These are phyloP conservation scores for Orcinus orca DNA, from an alignment of 2,113 vertebrate genomes.

Conservation along the genomic window DNA sequence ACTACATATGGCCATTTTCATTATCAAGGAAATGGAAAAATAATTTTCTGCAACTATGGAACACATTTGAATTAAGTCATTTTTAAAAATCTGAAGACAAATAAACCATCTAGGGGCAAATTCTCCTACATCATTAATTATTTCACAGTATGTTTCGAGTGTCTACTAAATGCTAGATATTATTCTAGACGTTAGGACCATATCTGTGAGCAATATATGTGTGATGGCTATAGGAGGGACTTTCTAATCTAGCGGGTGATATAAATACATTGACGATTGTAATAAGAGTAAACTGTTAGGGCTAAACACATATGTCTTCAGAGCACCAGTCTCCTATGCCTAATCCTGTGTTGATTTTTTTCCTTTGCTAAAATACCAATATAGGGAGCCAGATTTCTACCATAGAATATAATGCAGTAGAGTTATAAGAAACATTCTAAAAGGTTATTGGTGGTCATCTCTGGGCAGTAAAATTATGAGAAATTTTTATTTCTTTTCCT, in stretches of 20 bases:
- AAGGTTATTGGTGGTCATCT: neutral
- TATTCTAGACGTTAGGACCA: neutral
- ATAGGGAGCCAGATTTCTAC: neutral
- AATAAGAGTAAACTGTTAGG: neutral
- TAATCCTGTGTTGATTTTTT: neutral
- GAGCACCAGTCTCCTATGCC: neutral
- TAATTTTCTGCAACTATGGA: neutral
- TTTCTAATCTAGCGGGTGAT: neutral
- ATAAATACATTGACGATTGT: too few species aligned
- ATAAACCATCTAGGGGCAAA: neutral
- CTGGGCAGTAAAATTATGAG: neutral
- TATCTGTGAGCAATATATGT: neutral
- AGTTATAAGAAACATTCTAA: neutral
- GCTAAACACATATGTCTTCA: neutral
- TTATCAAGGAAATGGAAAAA: neutral
- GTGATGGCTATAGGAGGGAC: neutral
- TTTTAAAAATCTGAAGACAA: neutral
- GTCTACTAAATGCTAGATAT: neutral
- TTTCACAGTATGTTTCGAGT: neutral
- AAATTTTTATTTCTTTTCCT: neutral
- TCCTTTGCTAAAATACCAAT: neutral
- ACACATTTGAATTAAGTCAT: neutral
- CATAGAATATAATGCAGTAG: neutral
- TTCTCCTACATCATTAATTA: neutral
- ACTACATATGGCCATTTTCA: neutral